These are phyloP conservation scores for Megalops cyprinoides DNA, from an alignment of 2,797 vertebrate genomes.

Conservation along the genomic window DNA sequence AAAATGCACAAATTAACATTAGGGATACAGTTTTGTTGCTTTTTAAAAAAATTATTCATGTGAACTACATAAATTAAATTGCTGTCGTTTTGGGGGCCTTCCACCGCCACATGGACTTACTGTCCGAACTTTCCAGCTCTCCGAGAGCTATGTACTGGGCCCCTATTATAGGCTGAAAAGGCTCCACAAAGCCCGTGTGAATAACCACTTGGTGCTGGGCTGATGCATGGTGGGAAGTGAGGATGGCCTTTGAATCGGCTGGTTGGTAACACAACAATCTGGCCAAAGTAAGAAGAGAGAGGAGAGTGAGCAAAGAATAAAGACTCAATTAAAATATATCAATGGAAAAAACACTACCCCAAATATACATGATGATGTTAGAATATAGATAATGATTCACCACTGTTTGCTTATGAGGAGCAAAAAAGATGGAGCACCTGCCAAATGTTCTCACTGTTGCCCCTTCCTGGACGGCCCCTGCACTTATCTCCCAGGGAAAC, in stretches of 20 bases:
- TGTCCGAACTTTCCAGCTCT: conserved; percentile 78
- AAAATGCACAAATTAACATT: conserved; percentile 26
- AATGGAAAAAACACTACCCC: no score
- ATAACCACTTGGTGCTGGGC: conserved; percentile 73
- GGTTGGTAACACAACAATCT: conserved; percentile 82
- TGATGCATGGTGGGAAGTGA: conserved; percentile 72
- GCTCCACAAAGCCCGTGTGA: conserved; percentile 86
- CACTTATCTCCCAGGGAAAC: conserved; percentile 84
- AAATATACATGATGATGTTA: no score
- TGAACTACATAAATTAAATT: background rate
- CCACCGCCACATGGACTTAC: conserved; percentile 66
- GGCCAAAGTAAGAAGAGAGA: conserved; percentile 41
- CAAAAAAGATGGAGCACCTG: conserved; percentile 70
- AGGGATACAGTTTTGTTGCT: background rate
- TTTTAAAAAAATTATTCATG: no score
- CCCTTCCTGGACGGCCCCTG: conserved; percentile 73
- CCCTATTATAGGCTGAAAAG: conserved; percentile 83
- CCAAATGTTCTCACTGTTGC: conserved; percentile 82
- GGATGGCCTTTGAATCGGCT: conserved; percentile 73
- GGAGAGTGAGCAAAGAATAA: background rate
- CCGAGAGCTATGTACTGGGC: conserved; percentile 86
- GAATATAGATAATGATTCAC: no score
- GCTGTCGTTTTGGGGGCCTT: background rate
- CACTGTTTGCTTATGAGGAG: background rate
- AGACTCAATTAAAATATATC: no score